Evolutionary conservation across 1,140 invertebrate species (phyloP).

Genomic region (Gonatopus flavifemur): DNA sequence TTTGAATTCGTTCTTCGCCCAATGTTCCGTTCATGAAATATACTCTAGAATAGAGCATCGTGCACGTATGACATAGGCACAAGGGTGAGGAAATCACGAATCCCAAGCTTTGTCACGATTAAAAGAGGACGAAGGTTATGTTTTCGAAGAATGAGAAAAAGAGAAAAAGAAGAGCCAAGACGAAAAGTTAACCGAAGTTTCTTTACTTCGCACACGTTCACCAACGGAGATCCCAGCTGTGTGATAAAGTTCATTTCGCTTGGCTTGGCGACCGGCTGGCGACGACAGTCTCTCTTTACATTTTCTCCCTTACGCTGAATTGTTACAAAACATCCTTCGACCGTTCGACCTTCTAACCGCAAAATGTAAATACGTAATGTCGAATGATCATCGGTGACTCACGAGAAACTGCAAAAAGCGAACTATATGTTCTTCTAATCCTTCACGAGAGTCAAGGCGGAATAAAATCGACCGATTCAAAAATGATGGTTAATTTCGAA

Average conservation of each 20-base stretch:
- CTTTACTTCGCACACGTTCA: constrained; percentile 19
- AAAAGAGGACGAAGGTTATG: too few species aligned
- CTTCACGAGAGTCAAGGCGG: too few species aligned
- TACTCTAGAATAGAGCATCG: too few species aligned
- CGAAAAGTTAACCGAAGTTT: constrained; percentile 10
- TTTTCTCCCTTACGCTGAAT: not conserved
- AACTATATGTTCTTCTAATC: constrained; percentile 6
- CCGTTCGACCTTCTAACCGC: constrained; percentile 17
- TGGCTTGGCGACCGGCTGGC: constrained; percentile 11
- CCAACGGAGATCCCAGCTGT: constrained; percentile 36
- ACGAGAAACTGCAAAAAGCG: constrained; percentile 22
- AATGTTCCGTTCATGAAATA: too few species aligned
- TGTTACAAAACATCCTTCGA: constrained; percentile 25
- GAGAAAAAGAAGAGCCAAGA: too few species aligned
- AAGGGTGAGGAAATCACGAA: too few species aligned
- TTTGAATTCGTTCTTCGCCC: too few species aligned
- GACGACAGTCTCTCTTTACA: constrained; percentile 24
- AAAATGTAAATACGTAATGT: not conserved
- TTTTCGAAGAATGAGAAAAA: too few species aligned
- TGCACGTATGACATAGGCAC: too few species aligned
- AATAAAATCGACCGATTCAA: too few species aligned
- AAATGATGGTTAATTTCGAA: too few species aligned
- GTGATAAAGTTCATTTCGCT: constrained; percentile 34
- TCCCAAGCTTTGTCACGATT: too few species aligned
- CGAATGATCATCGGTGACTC: constrained; percentile 24